These are phyloP conservation scores for Ophioninae sp. DNA, from an alignment of 2,888 invertebrate genomes.

Conservation along the genomic window DNA sequence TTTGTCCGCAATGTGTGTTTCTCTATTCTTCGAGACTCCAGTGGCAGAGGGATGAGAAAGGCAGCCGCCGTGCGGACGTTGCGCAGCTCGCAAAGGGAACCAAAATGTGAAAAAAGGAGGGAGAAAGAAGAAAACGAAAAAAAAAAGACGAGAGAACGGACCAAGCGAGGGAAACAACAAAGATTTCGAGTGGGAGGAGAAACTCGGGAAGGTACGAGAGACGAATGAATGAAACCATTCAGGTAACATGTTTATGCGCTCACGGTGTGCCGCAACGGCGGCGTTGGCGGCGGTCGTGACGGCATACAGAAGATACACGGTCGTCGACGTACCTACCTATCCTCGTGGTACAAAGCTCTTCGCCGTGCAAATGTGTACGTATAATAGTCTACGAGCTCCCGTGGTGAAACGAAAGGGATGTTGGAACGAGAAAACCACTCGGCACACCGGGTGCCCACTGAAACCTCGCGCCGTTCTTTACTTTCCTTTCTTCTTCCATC, in stretches of 20 bases:
- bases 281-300: constrained; percentile 43
- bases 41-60: constrained; percentile 30
- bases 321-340: constrained; percentile 46
- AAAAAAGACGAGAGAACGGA: background rate
- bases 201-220: constrained; percentile 48
- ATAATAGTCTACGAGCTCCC: constrained; percentile 47
- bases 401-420: constrained; percentile 52
- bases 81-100: background rate
- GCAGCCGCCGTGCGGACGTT: constrained; percentile 33
- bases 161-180: constrained; percentile 23
- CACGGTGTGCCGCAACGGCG: constrained; percentile 63
- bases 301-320: constrained; percentile 43
- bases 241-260: constrained; percentile 71
- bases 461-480: constrained; percentile 11
- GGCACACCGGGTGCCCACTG: constrained; percentile 40
- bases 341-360: constrained; percentile 37
- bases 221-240: constrained; percentile 73
- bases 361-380: constrained; percentile 43
- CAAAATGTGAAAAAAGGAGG: background rate
- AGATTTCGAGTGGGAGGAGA: constrained; percentile 51
- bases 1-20: constrained; percentile 31
- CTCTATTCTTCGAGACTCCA: background rate
- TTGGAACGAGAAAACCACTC: constrained; percentile 41
- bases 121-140: constrained; percentile 11
- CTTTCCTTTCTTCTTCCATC: constrained; percentile 18